Base-by-base conservation (phyloP, 2,888 invertebrate genomes). In the Aphidius colemani region DNA sequence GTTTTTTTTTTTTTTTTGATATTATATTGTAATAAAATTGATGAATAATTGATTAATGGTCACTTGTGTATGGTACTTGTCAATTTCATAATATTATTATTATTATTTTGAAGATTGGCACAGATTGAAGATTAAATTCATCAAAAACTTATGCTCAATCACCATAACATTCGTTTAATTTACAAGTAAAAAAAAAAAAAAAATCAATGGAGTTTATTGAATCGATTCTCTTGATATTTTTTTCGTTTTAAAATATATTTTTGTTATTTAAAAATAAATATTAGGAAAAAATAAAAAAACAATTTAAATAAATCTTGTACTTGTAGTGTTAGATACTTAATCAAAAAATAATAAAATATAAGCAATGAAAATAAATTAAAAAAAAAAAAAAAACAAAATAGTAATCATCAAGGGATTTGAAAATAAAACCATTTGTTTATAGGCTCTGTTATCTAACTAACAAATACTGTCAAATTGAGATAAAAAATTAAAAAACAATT, bases 331-430 rank as follows among this genome's bases (percentile, higher is more conserved):
- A n/a, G 6, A 60, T 45, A 5, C 13, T 43, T 1, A 10, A 60
- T 39, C 51, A 10, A 45, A 62, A 57, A 64, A 53, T 48, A 13
- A 46, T 18, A 53, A 55, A 39, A 57, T 53, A 51, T 51, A 58
- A 45, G 46, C 39, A 57, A 63, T 53, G 57, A 46, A 7, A 56
- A 8, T 56, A 40, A n/a, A n/a, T n/a, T n/a, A n/a, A n/a, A n/a
- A n/a, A n/a, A n/a, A n/a, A n/a, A n/a, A n/a, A n/a, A 60, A 65
- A 62, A 5, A 61, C 40, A 46, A 60, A 61, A 65, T 11, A 67
- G 55, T 49, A 48, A 45, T 57, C 39, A 46, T 57, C n/a, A 57
- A 39, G 57, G 10, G 57, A 57, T 46, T 57, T 30, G 30, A 30
- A 48, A 11, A 48, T 48, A 57, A 55, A 53, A 57, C 40, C 0